Conservation (phyloP, 1,140 invertebrate species). For the Mesaphorura yosii region DNA sequence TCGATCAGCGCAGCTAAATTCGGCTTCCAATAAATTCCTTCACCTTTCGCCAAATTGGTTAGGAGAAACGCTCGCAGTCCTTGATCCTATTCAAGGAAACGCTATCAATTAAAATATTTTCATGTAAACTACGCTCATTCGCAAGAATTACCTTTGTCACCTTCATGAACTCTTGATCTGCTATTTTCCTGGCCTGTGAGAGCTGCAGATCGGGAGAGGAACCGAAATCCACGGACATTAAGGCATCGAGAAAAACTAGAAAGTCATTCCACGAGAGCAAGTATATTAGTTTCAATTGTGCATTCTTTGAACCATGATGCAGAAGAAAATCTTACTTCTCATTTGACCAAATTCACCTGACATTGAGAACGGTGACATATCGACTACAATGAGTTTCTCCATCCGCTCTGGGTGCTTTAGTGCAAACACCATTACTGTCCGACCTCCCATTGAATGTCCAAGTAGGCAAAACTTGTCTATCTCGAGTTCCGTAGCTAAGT, state of each 20-base stretch:
- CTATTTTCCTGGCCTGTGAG: constrained; percentile 49
- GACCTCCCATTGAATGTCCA: constrained; percentile 86
- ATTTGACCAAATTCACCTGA: constrained; percentile 44
- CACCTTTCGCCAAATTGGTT: constrained; percentile 59
- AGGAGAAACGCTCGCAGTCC: constrained; percentile 54
- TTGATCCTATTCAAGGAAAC: constrained; percentile 34
- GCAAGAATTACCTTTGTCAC: constrained; percentile 36
- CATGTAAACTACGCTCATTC: neutral
- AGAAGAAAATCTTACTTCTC: neutral
- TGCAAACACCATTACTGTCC: constrained; percentile 65
- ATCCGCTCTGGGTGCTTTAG: constrained; percentile 59
- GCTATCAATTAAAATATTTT: neutral
- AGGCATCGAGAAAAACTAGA: constrained; percentile 24
- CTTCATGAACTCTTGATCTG: constrained; percentile 42
- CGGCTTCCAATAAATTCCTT: constrained; percentile 57
- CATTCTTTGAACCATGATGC: neutral
- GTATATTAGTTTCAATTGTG: neutral
- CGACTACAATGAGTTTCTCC: constrained; percentile 66
- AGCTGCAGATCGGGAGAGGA: neutral
- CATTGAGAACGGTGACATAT: constrained; percentile 63
- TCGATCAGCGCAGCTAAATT: constrained; percentile 57
- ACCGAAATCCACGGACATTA: neutral
- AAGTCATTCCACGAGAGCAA: neutral
- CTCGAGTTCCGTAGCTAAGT: constrained; percentile 49
- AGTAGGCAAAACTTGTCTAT: constrained; percentile 54